A percentile compares a stretch with the other conserved stretches of the same genome.
Conservation (phyloP, 2,888 invertebrate genomes). For the Rapana venosa region DNA sequence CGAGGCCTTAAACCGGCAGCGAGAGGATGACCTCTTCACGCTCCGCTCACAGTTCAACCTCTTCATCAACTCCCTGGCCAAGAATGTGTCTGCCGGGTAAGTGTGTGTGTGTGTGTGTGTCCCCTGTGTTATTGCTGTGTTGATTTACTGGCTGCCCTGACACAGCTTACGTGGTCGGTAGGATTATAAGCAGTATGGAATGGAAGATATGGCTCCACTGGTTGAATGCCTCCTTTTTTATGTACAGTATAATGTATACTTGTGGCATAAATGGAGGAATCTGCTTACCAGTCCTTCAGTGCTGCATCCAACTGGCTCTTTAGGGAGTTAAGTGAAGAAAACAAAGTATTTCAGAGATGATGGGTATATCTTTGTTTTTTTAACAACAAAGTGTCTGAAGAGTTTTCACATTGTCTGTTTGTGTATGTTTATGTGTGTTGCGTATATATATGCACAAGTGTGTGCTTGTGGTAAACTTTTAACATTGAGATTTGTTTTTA, state of each 20-base stretch:
- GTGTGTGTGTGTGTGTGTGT: background rate
- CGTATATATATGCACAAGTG: background rate
- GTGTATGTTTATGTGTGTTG: conserved; percentile 13
- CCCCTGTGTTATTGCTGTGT: background rate
- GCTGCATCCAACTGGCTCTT: too few species aligned
- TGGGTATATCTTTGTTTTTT: too few species aligned
- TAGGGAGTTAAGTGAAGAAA: too few species aligned
- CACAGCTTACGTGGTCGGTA: background rate
- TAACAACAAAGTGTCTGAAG: too few species aligned
- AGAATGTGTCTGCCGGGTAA: conserved; percentile 41
- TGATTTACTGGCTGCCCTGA: background rate
- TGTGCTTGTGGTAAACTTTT: background rate
- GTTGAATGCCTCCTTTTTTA: background rate
- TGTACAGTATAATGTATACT: too few species aligned
- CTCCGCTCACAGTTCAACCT: conserved; percentile 83
- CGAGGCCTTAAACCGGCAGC: conserved; percentile 87
- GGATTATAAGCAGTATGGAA: background rate
- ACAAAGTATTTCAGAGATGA: too few species aligned
- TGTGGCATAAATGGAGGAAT: too few species aligned
- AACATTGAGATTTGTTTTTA: too few species aligned
- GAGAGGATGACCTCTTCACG: conserved; percentile 87
- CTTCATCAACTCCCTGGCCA: conserved; percentile 36
- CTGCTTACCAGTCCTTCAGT: too few species aligned
- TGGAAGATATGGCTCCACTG: background rate
- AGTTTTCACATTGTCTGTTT: too few species aligned